phyloP scores from a whole-genome alignment of 2,797 vertebrate genomes.

The Delichon dasypus region DNA sequence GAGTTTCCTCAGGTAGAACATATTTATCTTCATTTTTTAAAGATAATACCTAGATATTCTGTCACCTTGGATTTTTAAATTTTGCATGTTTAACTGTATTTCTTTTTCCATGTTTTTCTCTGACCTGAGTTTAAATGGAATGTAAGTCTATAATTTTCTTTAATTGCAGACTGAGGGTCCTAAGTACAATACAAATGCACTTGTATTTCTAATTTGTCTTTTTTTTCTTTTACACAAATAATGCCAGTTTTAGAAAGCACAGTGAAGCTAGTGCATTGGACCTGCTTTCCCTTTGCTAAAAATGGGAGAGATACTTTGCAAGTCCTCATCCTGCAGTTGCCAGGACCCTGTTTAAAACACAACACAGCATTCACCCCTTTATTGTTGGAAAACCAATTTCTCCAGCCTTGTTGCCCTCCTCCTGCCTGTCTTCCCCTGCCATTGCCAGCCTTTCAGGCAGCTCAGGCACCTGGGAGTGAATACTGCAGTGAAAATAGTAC shows the following conservation, averaged over 20 bases:
- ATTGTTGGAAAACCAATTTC: background rate
- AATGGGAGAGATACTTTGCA: background rate
- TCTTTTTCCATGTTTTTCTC: background rate
- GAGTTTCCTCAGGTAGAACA: background rate
- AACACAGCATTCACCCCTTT: background rate
- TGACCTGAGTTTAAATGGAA: background rate
- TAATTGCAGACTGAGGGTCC: background rate
- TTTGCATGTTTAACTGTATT: background rate
- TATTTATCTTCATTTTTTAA: constrained; percentile 60
- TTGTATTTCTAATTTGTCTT: background rate
- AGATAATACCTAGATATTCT: background rate
- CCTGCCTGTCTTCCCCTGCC: background rate
- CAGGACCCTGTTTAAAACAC: background rate
- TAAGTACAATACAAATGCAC: background rate
- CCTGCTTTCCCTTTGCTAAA: background rate
- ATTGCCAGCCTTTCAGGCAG: background rate
- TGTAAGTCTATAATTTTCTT: background rate
- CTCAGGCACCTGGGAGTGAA: background rate
- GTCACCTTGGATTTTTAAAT: background rate
- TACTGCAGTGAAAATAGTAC: background rate
- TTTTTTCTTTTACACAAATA: background rate
- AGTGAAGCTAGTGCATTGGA: background rate
- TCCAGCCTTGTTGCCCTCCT: background rate
- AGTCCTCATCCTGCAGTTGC: background rate
- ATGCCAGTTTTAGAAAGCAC: background rate